phyloP scores from a whole-genome alignment of 2,113 vertebrate genomes.

The Ictalurus furcatus region DNA sequence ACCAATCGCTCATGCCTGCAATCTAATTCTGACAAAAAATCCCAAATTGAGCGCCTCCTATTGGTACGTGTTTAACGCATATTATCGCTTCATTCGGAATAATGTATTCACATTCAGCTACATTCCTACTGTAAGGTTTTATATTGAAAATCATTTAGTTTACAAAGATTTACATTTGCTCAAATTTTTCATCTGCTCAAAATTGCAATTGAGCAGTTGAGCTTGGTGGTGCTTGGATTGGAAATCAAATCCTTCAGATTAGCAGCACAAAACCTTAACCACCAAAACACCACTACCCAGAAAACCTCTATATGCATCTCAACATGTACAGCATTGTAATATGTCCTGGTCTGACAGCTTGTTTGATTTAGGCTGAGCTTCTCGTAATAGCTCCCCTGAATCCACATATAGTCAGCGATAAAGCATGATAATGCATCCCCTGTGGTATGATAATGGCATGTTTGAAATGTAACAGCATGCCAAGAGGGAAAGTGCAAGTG shows the following conservation, averaged over 20 bases:
- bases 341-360: slow-evolving; percentile 48
- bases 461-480: slow-evolving; percentile 55
- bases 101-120: not conserved
- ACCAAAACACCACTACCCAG: not conserved
- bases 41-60: not conserved
- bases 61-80: not conserved
- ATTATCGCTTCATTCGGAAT: not conserved
- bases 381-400: slow-evolving; percentile 61
- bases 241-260: not conserved
- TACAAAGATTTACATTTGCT: not conserved
- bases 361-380: slow-evolving; percentile 63
- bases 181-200: not conserved
- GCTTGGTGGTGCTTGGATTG: not conserved
- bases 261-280: not conserved
- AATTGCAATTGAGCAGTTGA: not conserved
- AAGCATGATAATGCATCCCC: slow-evolving; percentile 67
- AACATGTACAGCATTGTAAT: not conserved
- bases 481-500: slow-evolving; percentile 63
- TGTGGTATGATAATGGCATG: slow-evolving; percentile 68
- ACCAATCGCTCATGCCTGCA: not conserved
- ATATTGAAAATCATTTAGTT: not conserved
- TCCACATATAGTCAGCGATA: slow-evolving; percentile 66
- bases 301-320: not conserved
- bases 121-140: not conserved
- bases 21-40: not conserved